Percentiles rank a stretch among this genome's conserved stretches.
Conservation (phyloP, 53 echinoderm and acorn worm genomes). For the Glandiceps talaboti region DNA sequence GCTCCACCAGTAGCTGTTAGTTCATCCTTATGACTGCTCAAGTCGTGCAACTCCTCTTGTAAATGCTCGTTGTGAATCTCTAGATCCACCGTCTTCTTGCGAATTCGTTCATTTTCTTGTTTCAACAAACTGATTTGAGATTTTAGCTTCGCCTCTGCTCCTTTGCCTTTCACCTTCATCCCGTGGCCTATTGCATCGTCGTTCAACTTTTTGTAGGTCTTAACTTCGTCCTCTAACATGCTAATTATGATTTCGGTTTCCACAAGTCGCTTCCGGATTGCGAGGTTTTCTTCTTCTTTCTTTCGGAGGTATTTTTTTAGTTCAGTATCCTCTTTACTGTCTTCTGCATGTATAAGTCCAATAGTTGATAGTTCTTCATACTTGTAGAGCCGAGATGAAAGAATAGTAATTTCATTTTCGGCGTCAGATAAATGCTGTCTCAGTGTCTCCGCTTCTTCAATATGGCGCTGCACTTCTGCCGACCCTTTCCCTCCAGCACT, state of each 20-base stretch:
- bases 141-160: conserved; percentile 61
- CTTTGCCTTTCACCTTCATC: conserved; percentile 41
- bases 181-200: conserved; percentile 33
- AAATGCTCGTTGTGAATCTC: conserved; percentile 75
- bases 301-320: not conserved
- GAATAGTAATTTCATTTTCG: not conserved
- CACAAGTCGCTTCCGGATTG: conserved; percentile 33
- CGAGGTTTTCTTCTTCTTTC: not conserved
- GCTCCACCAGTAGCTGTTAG: too few species aligned
- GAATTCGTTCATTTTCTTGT: conserved; percentile 78
- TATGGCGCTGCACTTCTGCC: not conserved
- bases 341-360: not conserved
- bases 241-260: conserved; percentile 47
- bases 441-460: not conserved
- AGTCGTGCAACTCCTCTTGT: conserved; percentile 28
- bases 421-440: not conserved
- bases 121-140: conserved; percentile 72
- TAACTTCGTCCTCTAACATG: conserved; percentile 29
- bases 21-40: not conserved
- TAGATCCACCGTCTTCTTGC: conserved; percentile 53
- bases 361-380: not conserved
- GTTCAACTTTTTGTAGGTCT: conserved; percentile 48
- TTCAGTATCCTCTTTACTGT: not conserved
- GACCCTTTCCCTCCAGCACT: not conserved
- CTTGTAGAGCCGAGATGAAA: not conserved